Percentiles rank a stretch among this genome's conserved stretches.
These are phyloP conservation scores for Brevimyrus niger DNA, from an alignment of 2,113 vertebrate genomes.

Conservation along the genomic window DNA sequence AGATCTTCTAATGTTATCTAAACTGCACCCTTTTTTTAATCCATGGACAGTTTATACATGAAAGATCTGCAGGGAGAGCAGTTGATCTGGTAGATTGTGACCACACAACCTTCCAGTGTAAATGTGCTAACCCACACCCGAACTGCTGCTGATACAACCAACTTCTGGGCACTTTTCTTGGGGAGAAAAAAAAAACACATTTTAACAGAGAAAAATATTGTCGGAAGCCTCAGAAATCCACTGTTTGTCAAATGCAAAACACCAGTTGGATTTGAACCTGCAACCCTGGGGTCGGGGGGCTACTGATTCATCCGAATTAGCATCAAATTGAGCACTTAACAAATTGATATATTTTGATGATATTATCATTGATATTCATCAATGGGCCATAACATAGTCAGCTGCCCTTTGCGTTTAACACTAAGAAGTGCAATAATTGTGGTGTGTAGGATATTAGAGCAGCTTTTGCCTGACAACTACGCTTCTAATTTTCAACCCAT, in stretches of 20 bases:
- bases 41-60: neutral
- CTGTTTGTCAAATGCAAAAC: neutral
- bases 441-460: slow-evolving; percentile 15
- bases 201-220: neutral
- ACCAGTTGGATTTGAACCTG: neutral
- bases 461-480: slow-evolving; percentile 40
- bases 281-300: neutral
- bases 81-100: neutral
- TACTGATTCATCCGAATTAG: neutral
- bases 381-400: neutral
- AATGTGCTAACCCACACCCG: neutral
- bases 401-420: neutral
- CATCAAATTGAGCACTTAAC: too few species aligned
- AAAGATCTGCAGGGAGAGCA: neutral
- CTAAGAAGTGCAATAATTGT: neutral
- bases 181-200: neutral
- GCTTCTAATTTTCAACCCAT: slow-evolving; percentile 33
- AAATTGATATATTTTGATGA: neutral
- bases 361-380: neutral
- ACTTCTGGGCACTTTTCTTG: neutral
- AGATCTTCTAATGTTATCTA: neutral
- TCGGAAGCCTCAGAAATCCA: neutral
- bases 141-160: neutral
- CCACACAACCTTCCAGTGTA: neutral
- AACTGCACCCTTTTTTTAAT: neutral